Base-by-base conservation (phyloP, 2,113 vertebrate species). In the Trogon melanurus region DNA sequence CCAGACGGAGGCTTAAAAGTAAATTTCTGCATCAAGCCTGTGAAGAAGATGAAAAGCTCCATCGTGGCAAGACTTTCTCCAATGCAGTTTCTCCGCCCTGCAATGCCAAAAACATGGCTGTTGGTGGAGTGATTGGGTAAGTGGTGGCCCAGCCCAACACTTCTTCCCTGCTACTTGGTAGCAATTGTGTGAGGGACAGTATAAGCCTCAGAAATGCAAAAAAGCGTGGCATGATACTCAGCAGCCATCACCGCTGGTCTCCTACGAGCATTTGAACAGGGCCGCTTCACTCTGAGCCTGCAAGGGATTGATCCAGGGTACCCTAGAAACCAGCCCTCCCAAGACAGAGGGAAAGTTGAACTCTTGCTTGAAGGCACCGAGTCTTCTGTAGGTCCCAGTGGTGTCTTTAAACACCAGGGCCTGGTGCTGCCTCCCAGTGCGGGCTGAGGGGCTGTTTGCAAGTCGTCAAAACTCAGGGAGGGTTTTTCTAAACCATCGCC, bases 11-110 rank as follows among this genome's bases (percentile, higher is more conserved):
- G 93, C 44, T 94, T 93, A 65, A 98, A 98, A 32, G 56, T 84
- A 57, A 98, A 98, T 64, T 88, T 96, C 85, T 98, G 98, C 29
- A 98, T 79, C 66, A 98, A 76, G 26, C 94, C 94, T 10, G 96
- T 94, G 81, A 98, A 98, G 92, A 98, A 98, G 27, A 98, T 92
- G 81, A 98, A 98, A 54, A 98, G 92, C 69, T 98, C 97, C 97
- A 97, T 95, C 36, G 53, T 96, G 69, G 97, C 97, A 93, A 98
- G 94, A 57, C 89, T 79, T 80, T 98, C 97, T 29, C 97, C 97
- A 3, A 81, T 30, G 81, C 97, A 98, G 36, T 61, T 94, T 65
- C 98, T 94, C 18, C 85, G 85, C 6, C 97, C 98, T 98, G 92
- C 69, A 79, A 89, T 44, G 70, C 50, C 79, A 67, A 72, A 76